These are phyloP conservation scores for Callospermophilus lateralis DNA, from an alignment of 2,113 vertebrate genomes.

Conservation along the genomic window DNA sequence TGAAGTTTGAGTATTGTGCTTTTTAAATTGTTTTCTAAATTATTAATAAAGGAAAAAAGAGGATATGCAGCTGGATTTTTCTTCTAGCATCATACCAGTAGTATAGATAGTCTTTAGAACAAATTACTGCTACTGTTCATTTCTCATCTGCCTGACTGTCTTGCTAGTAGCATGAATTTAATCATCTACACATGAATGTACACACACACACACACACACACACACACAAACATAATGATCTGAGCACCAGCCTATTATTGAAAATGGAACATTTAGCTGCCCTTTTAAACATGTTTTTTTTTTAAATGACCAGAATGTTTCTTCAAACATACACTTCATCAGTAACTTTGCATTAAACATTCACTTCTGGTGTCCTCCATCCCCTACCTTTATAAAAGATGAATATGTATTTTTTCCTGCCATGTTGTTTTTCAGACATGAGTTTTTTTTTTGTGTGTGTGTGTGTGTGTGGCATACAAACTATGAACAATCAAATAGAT, in stretches of 20 bases:
- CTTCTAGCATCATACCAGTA: not conserved
- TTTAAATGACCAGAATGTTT: not conserved
- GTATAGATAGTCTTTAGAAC: not conserved
- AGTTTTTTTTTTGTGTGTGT: not conserved
- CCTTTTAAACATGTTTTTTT: not conserved
- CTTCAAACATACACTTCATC: not conserved
- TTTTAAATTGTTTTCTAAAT: constrained; percentile 46
- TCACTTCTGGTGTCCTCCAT: not conserved
- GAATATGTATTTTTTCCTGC: not conserved
- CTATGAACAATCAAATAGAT: not conserved
- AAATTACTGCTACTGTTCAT: not conserved
- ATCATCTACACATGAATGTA: not conserved
- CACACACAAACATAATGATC: not conserved
- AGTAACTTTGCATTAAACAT: not conserved
- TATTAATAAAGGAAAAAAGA: not conserved
- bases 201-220: not conserved
- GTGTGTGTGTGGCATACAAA: not conserved
- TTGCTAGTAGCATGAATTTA: not conserved
- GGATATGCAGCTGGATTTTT: not conserved
- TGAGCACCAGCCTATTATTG: not conserved
- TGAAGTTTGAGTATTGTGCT: not conserved
- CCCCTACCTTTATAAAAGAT: not conserved
- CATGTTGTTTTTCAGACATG: not conserved
- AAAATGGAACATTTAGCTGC: not conserved
- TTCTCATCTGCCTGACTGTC: not conserved